Evolutionary conservation across 1,140 invertebrate genomes (phyloP).

Genomic region (Paraescarpia echinospica): DNA sequence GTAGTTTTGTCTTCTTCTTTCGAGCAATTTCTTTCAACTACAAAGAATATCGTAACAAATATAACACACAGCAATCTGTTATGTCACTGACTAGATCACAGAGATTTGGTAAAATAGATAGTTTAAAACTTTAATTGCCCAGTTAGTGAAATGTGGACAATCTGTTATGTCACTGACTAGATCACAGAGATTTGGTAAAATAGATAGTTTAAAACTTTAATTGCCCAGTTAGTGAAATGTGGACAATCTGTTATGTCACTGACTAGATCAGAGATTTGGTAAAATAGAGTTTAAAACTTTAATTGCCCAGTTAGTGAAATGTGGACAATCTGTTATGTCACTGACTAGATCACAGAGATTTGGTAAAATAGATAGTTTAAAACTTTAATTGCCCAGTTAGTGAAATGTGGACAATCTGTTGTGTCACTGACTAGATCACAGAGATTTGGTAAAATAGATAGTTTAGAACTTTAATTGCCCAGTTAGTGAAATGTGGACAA

Average conservation of each 20-base stretch:
- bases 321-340: not conserved
- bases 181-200: not conserved
- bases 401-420: not conserved
- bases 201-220: not conserved
- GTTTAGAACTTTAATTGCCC: too few relatives aligned
- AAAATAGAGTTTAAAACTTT: not conserved
- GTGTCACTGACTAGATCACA: too few relatives aligned
- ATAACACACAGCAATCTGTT: not conserved
- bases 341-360: not conserved
- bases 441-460: too few relatives aligned
- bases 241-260: not conserved
- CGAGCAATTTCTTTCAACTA: conserved; percentile 7
- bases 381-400: not conserved
- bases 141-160: not conserved
- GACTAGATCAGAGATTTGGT: not conserved
- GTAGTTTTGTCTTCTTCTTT: not conserved
- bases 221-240: not conserved
- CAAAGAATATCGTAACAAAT: not conserved
- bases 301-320: not conserved
- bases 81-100: not conserved
- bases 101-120: not conserved
- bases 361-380: not conserved
- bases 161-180: not conserved
- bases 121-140: not conserved
- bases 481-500: too few relatives aligned